These are phyloP conservation scores for Drosophila bocki DNA, from an alignment of 1,140 invertebrate species.

Conservation along the genomic window DNA sequence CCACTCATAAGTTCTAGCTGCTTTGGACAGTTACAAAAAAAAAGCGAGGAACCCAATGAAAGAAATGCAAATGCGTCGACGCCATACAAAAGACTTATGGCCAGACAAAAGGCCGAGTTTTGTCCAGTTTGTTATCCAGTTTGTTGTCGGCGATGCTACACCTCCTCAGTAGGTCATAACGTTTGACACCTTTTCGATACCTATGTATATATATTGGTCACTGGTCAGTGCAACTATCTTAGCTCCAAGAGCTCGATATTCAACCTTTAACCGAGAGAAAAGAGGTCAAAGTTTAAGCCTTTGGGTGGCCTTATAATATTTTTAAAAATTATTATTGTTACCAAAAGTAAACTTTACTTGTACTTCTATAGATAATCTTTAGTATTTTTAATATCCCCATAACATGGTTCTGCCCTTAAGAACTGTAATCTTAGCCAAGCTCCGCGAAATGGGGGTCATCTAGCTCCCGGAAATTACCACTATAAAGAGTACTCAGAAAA, in stretches of 20 bases:
- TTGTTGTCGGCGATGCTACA: constrained; percentile 13
- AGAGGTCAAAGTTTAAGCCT: not conserved
- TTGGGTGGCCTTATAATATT: too few relatives aligned
- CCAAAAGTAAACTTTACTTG: not conserved
- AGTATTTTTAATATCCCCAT: not conserved
- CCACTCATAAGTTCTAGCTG: constrained; percentile 32
- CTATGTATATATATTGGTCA: constrained; percentile 8
- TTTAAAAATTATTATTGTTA: too few relatives aligned
- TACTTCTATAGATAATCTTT: not conserved
- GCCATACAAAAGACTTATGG: constrained; percentile 36
- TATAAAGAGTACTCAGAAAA: constrained; percentile 35
- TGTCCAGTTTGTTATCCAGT: constrained; percentile 33
- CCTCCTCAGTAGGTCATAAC: constrained; percentile 42
- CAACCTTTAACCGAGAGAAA: not conserved
- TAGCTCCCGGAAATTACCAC: constrained; percentile 9
- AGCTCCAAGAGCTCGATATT: constrained; percentile 1
- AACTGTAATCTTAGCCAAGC: constrained; percentile 1
- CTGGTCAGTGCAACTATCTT: constrained; percentile 10
- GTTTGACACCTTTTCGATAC: constrained; percentile 48
- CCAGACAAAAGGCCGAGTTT: constrained; percentile 36
- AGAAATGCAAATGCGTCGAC: constrained; percentile 47
- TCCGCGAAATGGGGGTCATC: constrained; percentile 16
- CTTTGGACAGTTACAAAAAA: constrained; percentile 19
- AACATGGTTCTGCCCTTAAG: constrained; percentile 2
- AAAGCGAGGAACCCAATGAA: constrained; percentile 14